Conservation (phyloP, 2,797 vertebrate species). For the Semaprochilodus insignis region DNA sequence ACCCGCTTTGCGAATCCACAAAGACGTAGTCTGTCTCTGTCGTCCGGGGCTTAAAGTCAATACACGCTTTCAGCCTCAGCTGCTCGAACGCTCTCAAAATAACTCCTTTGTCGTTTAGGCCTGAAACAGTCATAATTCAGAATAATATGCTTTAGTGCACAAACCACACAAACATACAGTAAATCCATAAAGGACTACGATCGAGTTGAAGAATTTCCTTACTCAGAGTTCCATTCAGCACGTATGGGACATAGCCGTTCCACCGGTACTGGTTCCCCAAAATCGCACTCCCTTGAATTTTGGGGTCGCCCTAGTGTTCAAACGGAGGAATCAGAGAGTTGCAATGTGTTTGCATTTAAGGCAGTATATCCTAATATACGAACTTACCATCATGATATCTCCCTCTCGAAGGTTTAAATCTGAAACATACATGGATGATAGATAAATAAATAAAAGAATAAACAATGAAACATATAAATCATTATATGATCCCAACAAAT, state of each 20-base stretch:
- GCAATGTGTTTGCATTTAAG: neutral
- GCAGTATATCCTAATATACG: neutral
- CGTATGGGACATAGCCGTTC: conserved; percentile 23
- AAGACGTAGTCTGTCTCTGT: conserved; percentile 82
- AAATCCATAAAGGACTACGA: too few species aligned
- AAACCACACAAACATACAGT: neutral
- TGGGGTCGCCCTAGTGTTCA: neutral
- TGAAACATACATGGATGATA: neutral
- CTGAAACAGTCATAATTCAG: conserved; percentile 64
- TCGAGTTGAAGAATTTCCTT: too few species aligned
- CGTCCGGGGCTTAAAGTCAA: conserved; percentile 56
- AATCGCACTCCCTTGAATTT: neutral
- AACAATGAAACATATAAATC: too few species aligned
- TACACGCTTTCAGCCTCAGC: conserved; percentile 72
- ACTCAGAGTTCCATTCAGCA: conserved; percentile 1
- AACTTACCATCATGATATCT: conserved; percentile 9
- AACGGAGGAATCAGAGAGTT: neutral
- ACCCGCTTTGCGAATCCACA: conserved; percentile 81
- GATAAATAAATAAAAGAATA: too few species aligned
- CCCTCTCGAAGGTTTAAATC: conserved; percentile 35
- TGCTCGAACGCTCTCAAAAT: conserved; percentile 85
- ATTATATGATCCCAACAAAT: too few species aligned
- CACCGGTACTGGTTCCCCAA: neutral
- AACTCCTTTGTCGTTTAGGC: conserved; percentile 86
- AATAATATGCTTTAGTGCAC: neutral